Evolutionary conservation across 2,113 vertebrate genomes (phyloP).

Genomic region (Mustela lutreola): DNA sequence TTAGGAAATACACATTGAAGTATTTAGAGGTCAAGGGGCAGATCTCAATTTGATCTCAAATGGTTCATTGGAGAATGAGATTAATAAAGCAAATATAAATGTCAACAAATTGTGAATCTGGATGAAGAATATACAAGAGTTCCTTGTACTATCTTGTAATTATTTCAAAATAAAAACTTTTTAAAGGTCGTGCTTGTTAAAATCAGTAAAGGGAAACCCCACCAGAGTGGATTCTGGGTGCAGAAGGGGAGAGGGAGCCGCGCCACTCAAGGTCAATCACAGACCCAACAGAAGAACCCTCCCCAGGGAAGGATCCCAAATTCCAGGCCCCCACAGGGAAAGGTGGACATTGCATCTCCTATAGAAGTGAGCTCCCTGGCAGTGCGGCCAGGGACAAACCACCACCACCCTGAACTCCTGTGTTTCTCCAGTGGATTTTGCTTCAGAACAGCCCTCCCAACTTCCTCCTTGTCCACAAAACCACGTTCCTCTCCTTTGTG

Average conservation of each 20-base stretch:
- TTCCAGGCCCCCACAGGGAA: neutral
- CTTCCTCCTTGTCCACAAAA: neutral
- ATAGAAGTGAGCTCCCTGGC: neutral
- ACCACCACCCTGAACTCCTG: neutral
- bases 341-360: neutral
- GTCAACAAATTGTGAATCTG: neutral
- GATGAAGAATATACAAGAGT: neutral
- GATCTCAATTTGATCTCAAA: neutral
- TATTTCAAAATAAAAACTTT: conserved; percentile 18
- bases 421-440: neutral
- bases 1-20: neutral
- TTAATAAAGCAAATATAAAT: conserved; percentile 31
- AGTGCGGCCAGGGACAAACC: neutral
- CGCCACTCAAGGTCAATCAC: neutral
- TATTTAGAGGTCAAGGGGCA: neutral
- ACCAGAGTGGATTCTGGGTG: neutral
- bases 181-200: neutral
- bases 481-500: neutral
- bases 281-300: neutral
- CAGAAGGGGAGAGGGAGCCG: neutral
- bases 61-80: neutral
- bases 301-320: neutral
- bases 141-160: neutral
- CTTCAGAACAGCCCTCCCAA: neutral
- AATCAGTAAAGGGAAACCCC: neutral